These are phyloP conservation scores for Malaclemys terrapin DNA, from an alignment of 2,113 vertebrate species.

Conservation along the genomic window DNA sequence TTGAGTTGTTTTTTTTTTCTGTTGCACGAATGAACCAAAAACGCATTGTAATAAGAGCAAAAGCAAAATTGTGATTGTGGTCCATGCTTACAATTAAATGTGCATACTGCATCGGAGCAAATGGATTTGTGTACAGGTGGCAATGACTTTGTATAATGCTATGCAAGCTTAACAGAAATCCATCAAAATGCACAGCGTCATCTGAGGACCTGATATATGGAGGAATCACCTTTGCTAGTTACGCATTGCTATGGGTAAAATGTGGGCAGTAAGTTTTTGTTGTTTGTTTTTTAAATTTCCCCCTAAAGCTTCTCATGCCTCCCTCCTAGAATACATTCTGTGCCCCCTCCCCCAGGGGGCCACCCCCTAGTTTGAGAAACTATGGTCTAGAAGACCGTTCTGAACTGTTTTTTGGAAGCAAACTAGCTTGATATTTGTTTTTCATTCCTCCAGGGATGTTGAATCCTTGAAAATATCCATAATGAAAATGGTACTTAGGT, in stretches of 20 bases:
- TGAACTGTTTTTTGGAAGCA: neutral
- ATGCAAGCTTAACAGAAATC: neutral
- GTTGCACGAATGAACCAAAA: neutral
- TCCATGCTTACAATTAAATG: neutral
- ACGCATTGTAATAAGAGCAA: neutral
- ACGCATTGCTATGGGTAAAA: neutral
- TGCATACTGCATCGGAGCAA: neutral
- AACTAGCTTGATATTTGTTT: accelerated
- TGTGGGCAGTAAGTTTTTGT: neutral
- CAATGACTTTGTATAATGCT: neutral
- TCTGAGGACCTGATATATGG: neutral
- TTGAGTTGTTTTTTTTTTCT: neutral
- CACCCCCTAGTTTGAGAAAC: neutral
- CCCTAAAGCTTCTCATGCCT: neutral
- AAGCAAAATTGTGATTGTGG: neutral
- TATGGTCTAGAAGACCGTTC: neutral
- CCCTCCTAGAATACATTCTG: neutral
- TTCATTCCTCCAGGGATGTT: accelerated
- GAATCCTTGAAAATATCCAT: neutral
- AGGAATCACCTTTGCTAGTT: neutral
- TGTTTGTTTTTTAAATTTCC: neutral
- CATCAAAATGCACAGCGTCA: neutral
- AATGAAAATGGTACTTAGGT: neutral
- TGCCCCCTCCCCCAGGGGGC: too few relatives aligned
- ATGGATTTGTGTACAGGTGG: neutral